phyloP scores from a whole-genome alignment of 2,888 invertebrate genomes.

The Dicranocentrus wangi region DNA sequence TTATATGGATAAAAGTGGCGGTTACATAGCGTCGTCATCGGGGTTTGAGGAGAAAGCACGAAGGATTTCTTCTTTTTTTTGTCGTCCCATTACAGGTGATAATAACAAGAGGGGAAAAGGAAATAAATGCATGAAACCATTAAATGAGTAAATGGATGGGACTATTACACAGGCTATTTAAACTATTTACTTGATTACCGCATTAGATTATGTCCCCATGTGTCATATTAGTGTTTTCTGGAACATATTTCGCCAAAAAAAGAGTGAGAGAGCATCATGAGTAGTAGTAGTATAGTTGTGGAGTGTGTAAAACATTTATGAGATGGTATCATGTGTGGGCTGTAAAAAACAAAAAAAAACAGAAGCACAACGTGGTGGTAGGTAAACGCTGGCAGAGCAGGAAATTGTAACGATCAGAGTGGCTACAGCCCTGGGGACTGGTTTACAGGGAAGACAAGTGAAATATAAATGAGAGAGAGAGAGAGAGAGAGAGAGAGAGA shows the following conservation, averaged over 20 bases:
- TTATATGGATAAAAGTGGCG: too few species aligned
- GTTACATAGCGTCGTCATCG: too few species aligned
- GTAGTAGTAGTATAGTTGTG: too few species aligned
- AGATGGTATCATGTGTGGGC: slow-evolving; percentile 39
- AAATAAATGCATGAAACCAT: neutral
- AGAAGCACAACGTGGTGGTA: too few species aligned
- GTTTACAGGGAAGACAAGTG: slow-evolving; percentile 19
- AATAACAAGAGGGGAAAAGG: slow-evolving; percentile 4
- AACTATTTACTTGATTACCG: slow-evolving; percentile 60
- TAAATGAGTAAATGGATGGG: slow-evolving; percentile 4
- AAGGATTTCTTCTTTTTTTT: slow-evolving; percentile 1
- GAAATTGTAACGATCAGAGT: too few species aligned
- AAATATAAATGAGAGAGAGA: slow-evolving; percentile 37
- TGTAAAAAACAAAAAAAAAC: too few species aligned
- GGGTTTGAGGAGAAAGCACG: too few species aligned
- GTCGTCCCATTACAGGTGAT: slow-evolving; percentile 10
- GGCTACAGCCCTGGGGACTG: slow-evolving; percentile 36
- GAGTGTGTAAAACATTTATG: slow-evolving; percentile 31
- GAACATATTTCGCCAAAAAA: slow-evolving; percentile 1
- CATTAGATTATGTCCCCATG: slow-evolving; percentile 61
- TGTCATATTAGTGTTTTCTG: slow-evolving; percentile 51
- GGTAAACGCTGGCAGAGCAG: too few species aligned
- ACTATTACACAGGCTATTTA: slow-evolving; percentile 43
- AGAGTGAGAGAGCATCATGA: too few species aligned
- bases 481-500: neutral